Evolutionary conservation across 2,113 vertebrate genomes (phyloP).

Genomic region (Dipodomys stephensi): DNA sequence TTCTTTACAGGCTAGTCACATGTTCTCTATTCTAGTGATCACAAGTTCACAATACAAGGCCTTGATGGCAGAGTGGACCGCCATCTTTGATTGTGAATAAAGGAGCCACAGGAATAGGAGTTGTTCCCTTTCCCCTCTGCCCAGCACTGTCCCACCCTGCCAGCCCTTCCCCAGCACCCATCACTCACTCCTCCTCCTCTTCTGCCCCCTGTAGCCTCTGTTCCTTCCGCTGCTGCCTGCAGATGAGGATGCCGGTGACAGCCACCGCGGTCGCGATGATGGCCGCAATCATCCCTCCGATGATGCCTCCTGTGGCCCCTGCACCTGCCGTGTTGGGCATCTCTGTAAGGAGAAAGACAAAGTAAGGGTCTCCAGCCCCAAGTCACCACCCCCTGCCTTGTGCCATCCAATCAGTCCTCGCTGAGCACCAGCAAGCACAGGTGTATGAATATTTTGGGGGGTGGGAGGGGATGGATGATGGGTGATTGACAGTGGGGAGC

Average conservation of each 20-base stretch:
- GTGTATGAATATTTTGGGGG: too few relatives aligned
- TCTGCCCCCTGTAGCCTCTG: conserved; percentile 71
- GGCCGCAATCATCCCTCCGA: conserved; percentile 90
- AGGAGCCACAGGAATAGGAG: background rate
- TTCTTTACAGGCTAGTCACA: background rate
- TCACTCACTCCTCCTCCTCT: conserved; percentile 88
- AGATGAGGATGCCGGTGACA: conserved; percentile 86
- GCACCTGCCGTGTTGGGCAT: conserved; percentile 82
- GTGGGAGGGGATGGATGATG: too few relatives aligned
- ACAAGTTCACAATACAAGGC: too few relatives aligned
- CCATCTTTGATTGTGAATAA: background rate
- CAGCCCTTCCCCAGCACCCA: background rate
- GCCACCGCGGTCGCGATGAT: conserved; percentile 89
- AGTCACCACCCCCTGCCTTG: background rate
- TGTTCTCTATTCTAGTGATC: background rate
- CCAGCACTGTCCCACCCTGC: too few relatives aligned
- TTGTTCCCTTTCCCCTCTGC: too few relatives aligned
- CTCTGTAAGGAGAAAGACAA: conserved; percentile 77
- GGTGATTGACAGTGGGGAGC: too few relatives aligned
- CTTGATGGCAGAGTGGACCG: too few relatives aligned
- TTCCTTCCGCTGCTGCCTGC: conserved; percentile 86
- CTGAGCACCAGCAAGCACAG: background rate
- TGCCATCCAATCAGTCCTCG: background rate
- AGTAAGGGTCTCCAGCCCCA: background rate
- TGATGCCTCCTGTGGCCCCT: conserved; percentile 88